A percentile compares a stretch with the other conserved stretches of the same genome.
Conservation (phyloP, 2,113 vertebrate species). For the Ptilorrhoa leucosticta region DNA sequence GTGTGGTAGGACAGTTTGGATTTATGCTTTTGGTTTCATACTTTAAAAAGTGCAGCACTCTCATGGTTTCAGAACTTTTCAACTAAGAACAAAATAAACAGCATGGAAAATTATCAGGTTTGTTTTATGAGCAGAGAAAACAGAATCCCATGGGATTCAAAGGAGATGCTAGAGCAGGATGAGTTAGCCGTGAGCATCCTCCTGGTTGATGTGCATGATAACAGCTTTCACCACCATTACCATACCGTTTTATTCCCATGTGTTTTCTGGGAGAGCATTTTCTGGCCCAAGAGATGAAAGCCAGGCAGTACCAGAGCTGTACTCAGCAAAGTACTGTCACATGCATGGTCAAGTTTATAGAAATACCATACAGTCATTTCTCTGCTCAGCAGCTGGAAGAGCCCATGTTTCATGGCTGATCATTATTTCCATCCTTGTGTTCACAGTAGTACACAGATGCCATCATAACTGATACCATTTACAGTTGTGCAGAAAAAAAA, state of each 20-base stretch:
- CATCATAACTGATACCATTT: background rate
- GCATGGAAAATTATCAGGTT: background rate
- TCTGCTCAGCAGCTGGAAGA: background rate
- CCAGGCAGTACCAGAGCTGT: background rate
- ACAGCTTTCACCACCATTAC: background rate
- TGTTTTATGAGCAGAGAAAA: background rate
- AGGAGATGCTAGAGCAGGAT: background rate
- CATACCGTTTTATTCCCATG: background rate
- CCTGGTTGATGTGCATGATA: rapidly evolving
- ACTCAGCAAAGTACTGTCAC: background rate
- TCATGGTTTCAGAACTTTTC: background rate
- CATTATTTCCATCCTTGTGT: background rate
- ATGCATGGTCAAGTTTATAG: background rate
- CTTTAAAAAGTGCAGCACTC: background rate
- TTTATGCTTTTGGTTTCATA: background rate
- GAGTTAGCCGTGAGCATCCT: background rate
- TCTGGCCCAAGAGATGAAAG: background rate
- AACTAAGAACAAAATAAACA: background rate
- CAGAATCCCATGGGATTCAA: background rate
- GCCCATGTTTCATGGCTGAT: background rate
- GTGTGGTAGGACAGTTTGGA: background rate
- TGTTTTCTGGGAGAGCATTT: background rate
- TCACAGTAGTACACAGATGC: background rate
- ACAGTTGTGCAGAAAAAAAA: background rate
- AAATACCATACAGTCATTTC: background rate